phyloP scores from a whole-genome alignment of 1,140 invertebrate species.

The Subanguina moxae region DNA sequence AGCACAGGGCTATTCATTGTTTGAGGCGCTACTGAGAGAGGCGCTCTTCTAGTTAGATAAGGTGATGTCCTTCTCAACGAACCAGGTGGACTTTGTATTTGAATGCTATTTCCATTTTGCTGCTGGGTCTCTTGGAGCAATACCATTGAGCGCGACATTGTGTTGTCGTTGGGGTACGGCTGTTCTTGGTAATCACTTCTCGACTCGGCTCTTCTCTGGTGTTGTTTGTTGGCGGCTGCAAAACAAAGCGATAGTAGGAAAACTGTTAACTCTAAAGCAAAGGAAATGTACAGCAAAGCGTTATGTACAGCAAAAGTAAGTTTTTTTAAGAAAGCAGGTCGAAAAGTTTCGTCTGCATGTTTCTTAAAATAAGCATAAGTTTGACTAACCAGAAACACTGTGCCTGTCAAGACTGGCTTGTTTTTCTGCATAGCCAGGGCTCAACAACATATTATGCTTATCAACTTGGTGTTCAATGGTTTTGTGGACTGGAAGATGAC shows the following conservation, averaged over 20 bases:
- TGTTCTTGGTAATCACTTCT: neutral
- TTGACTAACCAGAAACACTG: slow-evolving; percentile 16
- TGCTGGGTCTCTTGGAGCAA: slow-evolving; percentile 16
- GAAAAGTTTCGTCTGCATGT: no score
- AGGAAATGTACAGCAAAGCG: neutral
- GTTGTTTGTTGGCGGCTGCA: neutral
- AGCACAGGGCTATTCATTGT: neutral
- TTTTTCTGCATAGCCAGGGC: neutral
- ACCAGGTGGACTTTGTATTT: neutral
- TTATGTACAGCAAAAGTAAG: neutral
- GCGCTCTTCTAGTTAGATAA: neutral
- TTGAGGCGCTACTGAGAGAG: neutral
- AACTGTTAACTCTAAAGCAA: no score
- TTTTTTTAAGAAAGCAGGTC: no score
- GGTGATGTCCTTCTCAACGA: neutral
- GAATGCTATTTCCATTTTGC: neutral
- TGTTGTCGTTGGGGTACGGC: no score
- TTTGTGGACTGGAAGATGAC: neutral
- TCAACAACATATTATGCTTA: slow-evolving; percentile 5
- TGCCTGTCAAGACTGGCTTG: slow-evolving; percentile 3
- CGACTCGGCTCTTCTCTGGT: neutral
- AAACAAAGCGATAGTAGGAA: no score
- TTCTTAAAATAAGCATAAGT: slow-evolving; percentile 5
- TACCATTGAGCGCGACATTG: slow-evolving; percentile 35
- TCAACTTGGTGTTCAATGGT: neutral